A percentile compares a stretch with the other conserved stretches of the same genome.
These are phyloP conservation scores for Urocitellus parryii DNA, from an alignment of 2,113 vertebrate species.

Conservation along the genomic window DNA sequence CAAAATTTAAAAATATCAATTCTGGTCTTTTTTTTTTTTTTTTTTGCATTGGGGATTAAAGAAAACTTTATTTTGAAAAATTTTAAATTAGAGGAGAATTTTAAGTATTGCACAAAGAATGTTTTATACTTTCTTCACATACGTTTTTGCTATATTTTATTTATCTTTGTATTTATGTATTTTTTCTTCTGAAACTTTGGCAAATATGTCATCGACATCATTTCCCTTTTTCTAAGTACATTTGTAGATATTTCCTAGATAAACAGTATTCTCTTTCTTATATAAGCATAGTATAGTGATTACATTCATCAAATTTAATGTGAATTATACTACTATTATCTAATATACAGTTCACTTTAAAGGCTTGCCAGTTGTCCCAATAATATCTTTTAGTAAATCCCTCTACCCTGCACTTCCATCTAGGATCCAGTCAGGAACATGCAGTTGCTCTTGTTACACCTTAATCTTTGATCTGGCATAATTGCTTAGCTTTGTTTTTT, in stretches of 20 bases:
- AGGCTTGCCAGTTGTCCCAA: neutral
- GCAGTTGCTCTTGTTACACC: neutral
- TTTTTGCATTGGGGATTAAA: neutral
- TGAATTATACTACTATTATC: neutral
- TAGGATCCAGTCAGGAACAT: neutral
- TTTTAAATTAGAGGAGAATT: constrained; percentile 48
- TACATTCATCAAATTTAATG: neutral
- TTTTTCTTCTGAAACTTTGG: constrained; percentile 23
- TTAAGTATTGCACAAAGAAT: neutral
- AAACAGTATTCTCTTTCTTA: neutral
- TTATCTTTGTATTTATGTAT: neutral
- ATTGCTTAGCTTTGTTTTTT: neutral
- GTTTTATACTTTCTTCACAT: neutral
- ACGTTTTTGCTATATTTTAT: constrained; percentile 26
- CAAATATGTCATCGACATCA: neutral
- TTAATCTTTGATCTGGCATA: neutral
- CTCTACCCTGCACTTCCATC: neutral
- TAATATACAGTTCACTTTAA: neutral
- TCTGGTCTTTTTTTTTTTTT: neutral
- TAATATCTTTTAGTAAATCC: neutral
- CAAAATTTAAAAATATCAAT: neutral
- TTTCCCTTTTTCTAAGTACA: constrained; percentile 3
- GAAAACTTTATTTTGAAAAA: constrained; percentile 45
- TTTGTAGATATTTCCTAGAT: neutral
- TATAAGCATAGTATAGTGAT: neutral